These are phyloP conservation scores for Manis javanica DNA, from an alignment of 2,797 vertebrate genomes.

Conservation along the genomic window DNA sequence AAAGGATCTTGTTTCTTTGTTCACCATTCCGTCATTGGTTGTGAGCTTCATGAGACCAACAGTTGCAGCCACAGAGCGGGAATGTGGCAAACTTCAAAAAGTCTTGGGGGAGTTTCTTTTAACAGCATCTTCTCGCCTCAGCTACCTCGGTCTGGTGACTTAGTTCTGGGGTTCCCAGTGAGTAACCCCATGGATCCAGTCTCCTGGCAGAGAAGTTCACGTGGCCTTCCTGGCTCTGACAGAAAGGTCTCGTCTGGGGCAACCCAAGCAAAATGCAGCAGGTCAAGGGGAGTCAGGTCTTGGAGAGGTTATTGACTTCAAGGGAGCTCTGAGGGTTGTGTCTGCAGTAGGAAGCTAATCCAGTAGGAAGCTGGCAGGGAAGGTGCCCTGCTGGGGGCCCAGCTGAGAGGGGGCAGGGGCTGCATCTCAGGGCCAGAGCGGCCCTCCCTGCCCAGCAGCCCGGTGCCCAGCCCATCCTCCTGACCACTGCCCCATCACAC, in stretches of 20 bases:
- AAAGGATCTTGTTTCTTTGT: accelerated
- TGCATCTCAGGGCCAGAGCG: no score
- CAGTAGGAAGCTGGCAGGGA: not conserved
- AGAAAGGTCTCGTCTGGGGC: not conserved
- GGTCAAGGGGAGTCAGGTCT: not conserved
- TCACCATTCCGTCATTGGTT: accelerated
- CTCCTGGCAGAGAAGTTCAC: not conserved
- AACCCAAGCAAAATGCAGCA: not conserved
- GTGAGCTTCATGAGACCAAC: not conserved
- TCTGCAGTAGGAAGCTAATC: not conserved
- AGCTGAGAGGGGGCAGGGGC: accelerated
- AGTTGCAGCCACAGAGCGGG: no score
- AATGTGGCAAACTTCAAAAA: not conserved
- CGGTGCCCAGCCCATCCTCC: not conserved
- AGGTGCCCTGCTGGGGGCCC: not conserved
- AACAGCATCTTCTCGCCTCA: not conserved
- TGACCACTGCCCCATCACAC: not conserved
- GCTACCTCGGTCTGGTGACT: not conserved
- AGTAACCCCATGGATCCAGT: not conserved
- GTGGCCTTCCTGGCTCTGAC: not conserved
- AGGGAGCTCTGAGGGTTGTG: not conserved
- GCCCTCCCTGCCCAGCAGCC: accelerated
- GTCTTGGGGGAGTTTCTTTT: not conserved
- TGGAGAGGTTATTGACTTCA: not conserved
- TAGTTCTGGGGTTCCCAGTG: not conserved